Evolutionary conservation across 2,888 invertebrate genomes (phyloP), one percentile per base, ranked within the genome.

Genomic region (Hydraecia micacea): DNA sequence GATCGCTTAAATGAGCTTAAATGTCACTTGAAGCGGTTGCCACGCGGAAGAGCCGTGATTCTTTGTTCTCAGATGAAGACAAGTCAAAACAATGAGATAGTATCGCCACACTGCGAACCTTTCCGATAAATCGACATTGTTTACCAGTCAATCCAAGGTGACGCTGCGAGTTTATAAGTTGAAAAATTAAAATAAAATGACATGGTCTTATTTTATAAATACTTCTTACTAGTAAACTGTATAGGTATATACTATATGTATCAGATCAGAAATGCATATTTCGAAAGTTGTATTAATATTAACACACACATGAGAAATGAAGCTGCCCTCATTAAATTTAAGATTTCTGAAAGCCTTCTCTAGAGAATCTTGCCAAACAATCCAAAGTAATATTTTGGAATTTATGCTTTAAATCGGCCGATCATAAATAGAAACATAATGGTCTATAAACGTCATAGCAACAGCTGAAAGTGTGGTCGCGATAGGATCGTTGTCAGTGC

Each of bases 1-100:
- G 93, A 93, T 94, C 93, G 94, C 89, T 94, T 95, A 95, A 96
- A 96, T 95, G 95, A 95, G 93, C 89, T 94, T 95, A 95, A 96
- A 96, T 96, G 95, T 95, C 96, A 96, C 94, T 95, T 93, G 95
- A 89, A 91, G 91, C 88, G 86, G 95, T 95, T 95, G 92, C 95
- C 91, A 95, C 90, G 94, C 95, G 96, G 96, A 96, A 96, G 93
- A 92, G 88, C 82, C 88, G 87, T 90, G 92, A 91, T 92, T 93
- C 94, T 95, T 95, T 95, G 94, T 95, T 94, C 94, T 90, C 91
- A 79, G 89, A 89, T 90, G 89, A 91, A 93, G 91, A 93, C 91
- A 92, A 93, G 88, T 94, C 91, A 93, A 92, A 91, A 95, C 94
- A 95, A 95, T 94, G 90, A 93, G 92, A 93, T 94, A 91, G 92